These are phyloP conservation scores for Lamellibrachia columna DNA, from an alignment of 2,888 invertebrate genomes.

Conservation along the genomic window DNA sequence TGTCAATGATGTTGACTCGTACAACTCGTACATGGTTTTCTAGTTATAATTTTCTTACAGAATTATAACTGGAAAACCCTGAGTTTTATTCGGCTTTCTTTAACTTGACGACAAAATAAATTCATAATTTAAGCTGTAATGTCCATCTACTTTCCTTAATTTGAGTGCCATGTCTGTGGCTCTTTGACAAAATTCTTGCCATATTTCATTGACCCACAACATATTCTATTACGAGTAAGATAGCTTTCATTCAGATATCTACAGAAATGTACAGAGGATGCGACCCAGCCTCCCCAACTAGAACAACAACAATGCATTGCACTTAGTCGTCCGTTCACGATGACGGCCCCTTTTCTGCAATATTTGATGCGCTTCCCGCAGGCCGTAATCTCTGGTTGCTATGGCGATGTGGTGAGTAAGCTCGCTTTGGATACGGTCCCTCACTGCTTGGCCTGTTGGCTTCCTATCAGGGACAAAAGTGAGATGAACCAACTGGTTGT, in stretches of 20 bases:
- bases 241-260: background rate
- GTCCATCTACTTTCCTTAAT: background rate
- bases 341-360: slow-evolving; percentile 16
- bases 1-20: too few species aligned
- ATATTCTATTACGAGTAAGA: background rate
- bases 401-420: slow-evolving; percentile 33
- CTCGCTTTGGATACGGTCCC: slow-evolving; percentile 29
- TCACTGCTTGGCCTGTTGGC: background rate
- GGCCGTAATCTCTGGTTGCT: slow-evolving; percentile 27
- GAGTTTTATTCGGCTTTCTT: too few species aligned
- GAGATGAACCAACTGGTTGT: background rate
- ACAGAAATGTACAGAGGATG: background rate
- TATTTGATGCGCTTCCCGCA: slow-evolving; percentile 7
- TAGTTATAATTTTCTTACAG: too few species aligned
- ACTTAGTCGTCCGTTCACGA: slow-evolving; percentile 17
- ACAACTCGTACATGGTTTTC: too few species aligned
- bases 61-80: too few species aligned
- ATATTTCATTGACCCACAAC: background rate
- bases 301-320: background rate
- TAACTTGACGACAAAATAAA: too few species aligned
- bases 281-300: background rate
- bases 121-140: background rate
- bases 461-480: background rate
- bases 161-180: background rate
- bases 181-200: background rate